Evolutionary conservation across 1,140 invertebrate species (phyloP), one percentile per base, ranked within the genome.

Genomic region (Drosophila mojavensis): DNA sequence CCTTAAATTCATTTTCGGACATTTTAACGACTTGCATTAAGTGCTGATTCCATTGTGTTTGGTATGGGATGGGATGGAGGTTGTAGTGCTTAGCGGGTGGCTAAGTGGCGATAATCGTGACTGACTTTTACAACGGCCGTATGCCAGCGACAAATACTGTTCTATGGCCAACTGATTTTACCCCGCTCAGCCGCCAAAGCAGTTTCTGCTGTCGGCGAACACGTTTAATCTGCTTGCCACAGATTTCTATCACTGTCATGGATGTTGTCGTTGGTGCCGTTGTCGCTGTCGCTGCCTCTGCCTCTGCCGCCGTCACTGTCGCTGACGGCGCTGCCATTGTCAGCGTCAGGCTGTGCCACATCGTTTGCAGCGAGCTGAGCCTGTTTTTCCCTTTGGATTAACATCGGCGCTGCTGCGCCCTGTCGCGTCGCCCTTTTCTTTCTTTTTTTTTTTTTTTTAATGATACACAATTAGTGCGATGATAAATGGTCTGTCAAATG

Each of bases 391-490:
- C 68, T 73, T 78, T 84, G 84, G 85, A 82, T 89, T 84, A 89
- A 89, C 84, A 89, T 78, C 80, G 67, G 78, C 67, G 51, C 11
- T 43, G 69, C 43, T 36, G 62, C 55, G 41, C 63, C 43, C 74
- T 74, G 63, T 48, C 67, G 63, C 66, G 67, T 56, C 62, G 61
- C 67, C 61, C 43, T 17, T 68, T 30, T 30, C 3, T 3, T 3
- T 24, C 2, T 24, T 30, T 30, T 30, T 30, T 30, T 30, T 30
- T 30, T 30, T 79, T 89, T 86, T 88, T 90, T 90, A 90, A 90
- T 90, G 86, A 91, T 90, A 90, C 89, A 91, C 89, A 91, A 91
- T 91, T 91, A 91, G 89, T 90, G 77, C 79, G 84, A 91, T 91
- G 89, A 91, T 91, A 91, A 91, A 91, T 91, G 89, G 79, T 90